These are phyloP conservation scores for Piaya cayana DNA, from an alignment of 2,113 vertebrate genomes.

Conservation along the genomic window DNA sequence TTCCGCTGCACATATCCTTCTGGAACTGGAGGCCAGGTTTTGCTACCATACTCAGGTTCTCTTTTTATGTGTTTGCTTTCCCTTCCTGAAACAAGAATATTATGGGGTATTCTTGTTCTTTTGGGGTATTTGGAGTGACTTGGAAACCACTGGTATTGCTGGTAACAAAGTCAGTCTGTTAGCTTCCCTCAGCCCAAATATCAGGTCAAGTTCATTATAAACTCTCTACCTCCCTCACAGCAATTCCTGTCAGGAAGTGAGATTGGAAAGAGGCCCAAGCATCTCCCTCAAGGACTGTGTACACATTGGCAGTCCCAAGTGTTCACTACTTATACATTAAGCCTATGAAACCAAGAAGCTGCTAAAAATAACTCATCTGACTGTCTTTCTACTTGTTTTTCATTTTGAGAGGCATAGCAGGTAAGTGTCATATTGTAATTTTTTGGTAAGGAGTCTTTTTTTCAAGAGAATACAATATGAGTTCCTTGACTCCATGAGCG, in stretches of 20 bases:
- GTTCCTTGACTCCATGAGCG: background rate
- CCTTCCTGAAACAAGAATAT: background rate
- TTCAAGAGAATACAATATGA: background rate
- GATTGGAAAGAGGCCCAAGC: background rate
- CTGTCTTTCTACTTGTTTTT: constrained; percentile 1
- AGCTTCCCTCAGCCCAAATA: background rate
- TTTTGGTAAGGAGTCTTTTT: background rate
- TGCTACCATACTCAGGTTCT: background rate
- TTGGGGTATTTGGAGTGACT: background rate
- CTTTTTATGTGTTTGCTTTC: background rate
- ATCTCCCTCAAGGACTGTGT: constrained; percentile 9
- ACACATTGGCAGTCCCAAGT: constrained; percentile 20
- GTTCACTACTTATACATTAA: constrained; percentile 26
- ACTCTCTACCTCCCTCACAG: background rate
- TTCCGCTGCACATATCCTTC: background rate
- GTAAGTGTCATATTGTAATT: background rate
- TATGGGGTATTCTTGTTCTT: background rate
- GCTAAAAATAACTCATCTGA: constrained; percentile 13
- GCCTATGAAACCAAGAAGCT: background rate
- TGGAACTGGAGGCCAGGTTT: background rate
- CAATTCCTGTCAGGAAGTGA: constrained; percentile 40
- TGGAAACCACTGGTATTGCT: background rate
- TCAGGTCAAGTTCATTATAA: background rate
- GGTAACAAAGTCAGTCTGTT: background rate
- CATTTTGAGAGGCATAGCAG: background rate